Evolutionary conservation across 2,888 invertebrate species (phyloP).

Genomic region (Drosophila limbata): DNA sequence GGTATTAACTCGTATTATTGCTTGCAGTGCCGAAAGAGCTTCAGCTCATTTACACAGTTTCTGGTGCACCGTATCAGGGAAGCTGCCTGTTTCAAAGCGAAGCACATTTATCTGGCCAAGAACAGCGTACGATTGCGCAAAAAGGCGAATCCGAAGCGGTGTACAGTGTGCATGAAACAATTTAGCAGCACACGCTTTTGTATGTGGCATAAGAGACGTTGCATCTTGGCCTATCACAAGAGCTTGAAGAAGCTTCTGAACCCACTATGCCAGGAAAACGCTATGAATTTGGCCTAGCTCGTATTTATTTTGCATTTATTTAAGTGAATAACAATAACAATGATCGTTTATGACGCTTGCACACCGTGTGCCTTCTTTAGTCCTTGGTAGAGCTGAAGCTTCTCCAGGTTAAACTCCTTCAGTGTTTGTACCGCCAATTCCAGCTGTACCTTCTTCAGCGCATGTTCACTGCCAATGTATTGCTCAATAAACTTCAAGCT

Average conservation of each 20-base stretch:
- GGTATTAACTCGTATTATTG: slow-evolving; percentile 53
- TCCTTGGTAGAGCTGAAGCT: slow-evolving; percentile 87
- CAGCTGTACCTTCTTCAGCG: slow-evolving; percentile 89
- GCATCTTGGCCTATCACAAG: slow-evolving; percentile 33
- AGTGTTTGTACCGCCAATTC: slow-evolving; percentile 90
- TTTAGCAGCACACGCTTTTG: slow-evolving; percentile 32
- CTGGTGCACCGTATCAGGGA: slow-evolving; percentile 52
- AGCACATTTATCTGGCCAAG: slow-evolving; percentile 31
- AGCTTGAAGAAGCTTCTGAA: slow-evolving; percentile 13
- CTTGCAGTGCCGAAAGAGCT: slow-evolving; percentile 49
- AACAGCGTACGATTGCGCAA: neutral
- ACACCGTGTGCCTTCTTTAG: slow-evolving; percentile 89
- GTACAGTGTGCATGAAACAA: slow-evolving; percentile 43
- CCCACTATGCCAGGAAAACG: neutral
- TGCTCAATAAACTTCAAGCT: slow-evolving; percentile 87
- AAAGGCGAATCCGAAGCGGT: slow-evolving; percentile 11
- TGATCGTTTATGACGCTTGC: slow-evolving; percentile 61
- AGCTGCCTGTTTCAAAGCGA: slow-evolving; percentile 40
- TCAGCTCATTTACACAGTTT: slow-evolving; percentile 46
- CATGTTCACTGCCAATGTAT: slow-evolving; percentile 87
- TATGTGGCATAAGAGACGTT: slow-evolving; percentile 36
- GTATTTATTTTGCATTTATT: slow-evolving; percentile 47
- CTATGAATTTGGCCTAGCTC: slow-evolving; percentile 13
- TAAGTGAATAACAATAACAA: slow-evolving; percentile 54
- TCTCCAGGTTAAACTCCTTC: slow-evolving; percentile 88